These are phyloP conservation scores for Aix galericulata DNA, from an alignment of 2,113 vertebrate species.

Conservation along the genomic window DNA sequence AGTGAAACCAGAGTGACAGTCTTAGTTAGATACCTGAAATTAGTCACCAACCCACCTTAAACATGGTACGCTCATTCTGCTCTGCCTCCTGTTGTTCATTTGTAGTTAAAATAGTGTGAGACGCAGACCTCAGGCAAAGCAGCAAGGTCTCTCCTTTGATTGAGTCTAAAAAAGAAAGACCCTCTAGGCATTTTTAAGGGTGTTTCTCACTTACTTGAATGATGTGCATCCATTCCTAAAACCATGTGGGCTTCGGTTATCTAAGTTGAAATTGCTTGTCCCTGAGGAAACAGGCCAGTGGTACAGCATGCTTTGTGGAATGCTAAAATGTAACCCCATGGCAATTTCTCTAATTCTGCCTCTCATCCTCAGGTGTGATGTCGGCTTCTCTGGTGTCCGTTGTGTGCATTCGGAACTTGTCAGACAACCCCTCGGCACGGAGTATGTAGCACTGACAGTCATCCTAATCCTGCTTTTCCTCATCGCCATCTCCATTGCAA, in stretches of 20 bases:
- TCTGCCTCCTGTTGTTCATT: not conserved
- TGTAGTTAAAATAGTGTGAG: not conserved
- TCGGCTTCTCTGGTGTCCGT: conserved; percentile 73
- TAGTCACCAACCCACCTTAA: not conserved
- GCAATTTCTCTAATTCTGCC: not conserved
- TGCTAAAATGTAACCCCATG: rapidly evolving
- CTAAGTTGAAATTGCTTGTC: not conserved
- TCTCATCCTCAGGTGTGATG: conserved; percentile 64
- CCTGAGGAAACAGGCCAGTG: not conserved
- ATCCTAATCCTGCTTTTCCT: conserved; percentile 68
- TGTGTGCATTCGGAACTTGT: conserved; percentile 77
- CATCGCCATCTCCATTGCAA: not conserved
- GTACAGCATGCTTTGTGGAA: not conserved
- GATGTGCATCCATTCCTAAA: not conserved
- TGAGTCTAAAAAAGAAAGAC: not conserved
- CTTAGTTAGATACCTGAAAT: not conserved
- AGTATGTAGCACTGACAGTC: conserved; percentile 72
- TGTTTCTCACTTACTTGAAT: not conserved
- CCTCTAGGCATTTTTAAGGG: not conserved
- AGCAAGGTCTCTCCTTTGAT: not conserved
- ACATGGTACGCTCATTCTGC: not conserved
- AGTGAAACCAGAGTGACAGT: not conserved
- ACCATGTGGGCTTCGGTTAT: rapidly evolving
- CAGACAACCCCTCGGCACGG: conserved; percentile 74
- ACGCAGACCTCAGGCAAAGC: not conserved